These are phyloP conservation scores for Ormyrus rosae DNA, from an alignment of 2,888 invertebrate genomes.

Conservation along the genomic window DNA sequence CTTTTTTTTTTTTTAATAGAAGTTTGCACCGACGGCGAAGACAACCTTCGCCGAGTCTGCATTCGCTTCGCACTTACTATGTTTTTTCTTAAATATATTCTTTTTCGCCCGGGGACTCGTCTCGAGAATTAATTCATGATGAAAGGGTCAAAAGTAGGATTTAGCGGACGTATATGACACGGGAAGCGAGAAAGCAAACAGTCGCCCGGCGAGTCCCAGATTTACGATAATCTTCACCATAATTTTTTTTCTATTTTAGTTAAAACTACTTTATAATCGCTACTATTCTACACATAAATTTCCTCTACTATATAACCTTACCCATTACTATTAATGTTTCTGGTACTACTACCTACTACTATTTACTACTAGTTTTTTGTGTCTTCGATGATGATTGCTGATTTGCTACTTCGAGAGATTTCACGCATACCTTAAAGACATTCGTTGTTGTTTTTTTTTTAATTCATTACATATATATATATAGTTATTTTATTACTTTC, in stretches of 20 bases:
- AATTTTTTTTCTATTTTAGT: constrained; percentile 71
- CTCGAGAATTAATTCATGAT: constrained; percentile 31
- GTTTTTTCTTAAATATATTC: constrained; percentile 61
- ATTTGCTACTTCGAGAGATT: constrained; percentile 62
- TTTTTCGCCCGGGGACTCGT: constrained; percentile 61
- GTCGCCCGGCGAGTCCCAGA: constrained; percentile 59
- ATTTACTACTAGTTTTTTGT: constrained; percentile 67
- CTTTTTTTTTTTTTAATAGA: constrained; percentile 62
- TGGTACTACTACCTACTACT: constrained; percentile 63
- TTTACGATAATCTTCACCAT: constrained; percentile 69
- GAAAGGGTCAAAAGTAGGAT: neutral
- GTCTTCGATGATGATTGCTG: constrained; percentile 71
- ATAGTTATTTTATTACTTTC: constrained; percentile 41
- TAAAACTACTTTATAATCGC: constrained; percentile 69
- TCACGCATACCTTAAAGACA: constrained; percentile 54
- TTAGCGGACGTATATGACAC: neutral
- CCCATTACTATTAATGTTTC: constrained; percentile 61
- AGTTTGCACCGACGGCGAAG: constrained; percentile 68
- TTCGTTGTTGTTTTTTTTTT: constrained; percentile 45
- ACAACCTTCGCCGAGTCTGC: constrained; percentile 69
- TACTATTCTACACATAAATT: constrained; percentile 68
- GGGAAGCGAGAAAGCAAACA: constrained; percentile 6
- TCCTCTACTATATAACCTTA: constrained; percentile 63
- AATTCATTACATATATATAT: constrained; percentile 47
- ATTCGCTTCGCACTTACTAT: constrained; percentile 69